Conservation (phyloP, 2,113 vertebrate species). For the Paratilapia polleni region DNA sequence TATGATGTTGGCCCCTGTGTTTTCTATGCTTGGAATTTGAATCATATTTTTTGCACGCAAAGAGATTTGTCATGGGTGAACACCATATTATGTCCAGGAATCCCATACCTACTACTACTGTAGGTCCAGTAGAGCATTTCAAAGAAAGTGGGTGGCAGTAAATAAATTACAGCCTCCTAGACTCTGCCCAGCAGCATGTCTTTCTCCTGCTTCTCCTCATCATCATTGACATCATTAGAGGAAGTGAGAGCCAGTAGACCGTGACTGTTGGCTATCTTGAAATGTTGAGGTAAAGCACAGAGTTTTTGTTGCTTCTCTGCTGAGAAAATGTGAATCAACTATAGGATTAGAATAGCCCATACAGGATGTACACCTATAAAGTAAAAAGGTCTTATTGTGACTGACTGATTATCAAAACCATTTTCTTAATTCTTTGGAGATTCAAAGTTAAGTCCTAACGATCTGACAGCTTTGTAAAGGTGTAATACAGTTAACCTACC, state of each 20-base stretch:
- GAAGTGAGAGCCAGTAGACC: background rate
- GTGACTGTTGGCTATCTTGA: conserved; percentile 4
- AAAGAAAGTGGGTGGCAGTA: background rate
- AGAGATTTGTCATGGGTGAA: background rate
- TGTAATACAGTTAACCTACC: background rate
- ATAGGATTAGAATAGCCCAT: background rate
- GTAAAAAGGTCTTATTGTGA: conserved; percentile 15
- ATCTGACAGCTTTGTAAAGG: background rate
- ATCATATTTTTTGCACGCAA: background rate
- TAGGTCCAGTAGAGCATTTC: background rate
- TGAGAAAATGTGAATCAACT: background rate
- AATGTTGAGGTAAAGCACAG: conserved; percentile 1
- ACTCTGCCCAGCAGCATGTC: conserved; percentile 17
- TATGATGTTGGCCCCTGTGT: background rate
- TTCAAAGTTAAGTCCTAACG: conserved; percentile 35
- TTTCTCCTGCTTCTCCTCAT: conserved; percentile 1
- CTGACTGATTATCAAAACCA: background rate
- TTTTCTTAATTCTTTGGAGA: background rate
- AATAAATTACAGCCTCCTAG: conserved; percentile 18
- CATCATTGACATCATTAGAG: conserved; percentile 22
- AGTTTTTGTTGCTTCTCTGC: background rate
- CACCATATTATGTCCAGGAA: background rate
- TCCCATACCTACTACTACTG: background rate
- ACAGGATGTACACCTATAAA: background rate
- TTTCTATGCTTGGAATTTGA: background rate